phyloP scores from a whole-genome alignment of 2,113 vertebrate species.

The Hippocampus mohnikei region DNA sequence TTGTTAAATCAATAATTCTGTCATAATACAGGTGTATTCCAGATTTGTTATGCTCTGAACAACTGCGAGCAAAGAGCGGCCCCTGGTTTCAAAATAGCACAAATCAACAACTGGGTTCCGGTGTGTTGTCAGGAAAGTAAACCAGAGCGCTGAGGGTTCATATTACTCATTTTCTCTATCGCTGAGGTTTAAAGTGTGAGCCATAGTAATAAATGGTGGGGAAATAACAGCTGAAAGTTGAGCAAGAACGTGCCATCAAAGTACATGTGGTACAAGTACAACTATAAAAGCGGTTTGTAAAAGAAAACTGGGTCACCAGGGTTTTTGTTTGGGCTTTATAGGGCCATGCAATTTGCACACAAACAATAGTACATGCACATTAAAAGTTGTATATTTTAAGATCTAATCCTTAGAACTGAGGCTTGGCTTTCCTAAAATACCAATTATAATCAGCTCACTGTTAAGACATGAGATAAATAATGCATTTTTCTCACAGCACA shows the following conservation, averaged over 20 bases:
- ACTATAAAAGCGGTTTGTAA: constrained; percentile 4
- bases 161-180: constrained; percentile 26
- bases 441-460: neutral
- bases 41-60: neutral
- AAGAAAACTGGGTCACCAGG: constrained; percentile 1
- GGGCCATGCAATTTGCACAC: constrained; percentile 3
- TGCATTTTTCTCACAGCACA: constrained; percentile 46
- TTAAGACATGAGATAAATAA: constrained; percentile 47
- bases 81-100: neutral
- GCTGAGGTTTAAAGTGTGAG: constrained; percentile 22
- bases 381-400: constrained; percentile 1
- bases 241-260: constrained; percentile 18
- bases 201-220: constrained; percentile 11
- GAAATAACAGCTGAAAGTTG: constrained; percentile 12
- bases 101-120: constrained; percentile 15
- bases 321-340: constrained; percentile 14
- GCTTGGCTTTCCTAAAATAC: constrained; percentile 4
- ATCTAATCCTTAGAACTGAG: constrained; percentile 8
- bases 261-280: neutral
- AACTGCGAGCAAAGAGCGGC: neutral
- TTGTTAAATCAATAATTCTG: neutral
- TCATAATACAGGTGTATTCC: neutral
- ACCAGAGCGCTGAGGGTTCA: constrained; percentile 24
- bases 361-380: neutral
- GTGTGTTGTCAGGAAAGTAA: constrained; percentile 24